Conservation (phyloP, 2,113 vertebrate species). For the Clinocottus analis region DNA sequence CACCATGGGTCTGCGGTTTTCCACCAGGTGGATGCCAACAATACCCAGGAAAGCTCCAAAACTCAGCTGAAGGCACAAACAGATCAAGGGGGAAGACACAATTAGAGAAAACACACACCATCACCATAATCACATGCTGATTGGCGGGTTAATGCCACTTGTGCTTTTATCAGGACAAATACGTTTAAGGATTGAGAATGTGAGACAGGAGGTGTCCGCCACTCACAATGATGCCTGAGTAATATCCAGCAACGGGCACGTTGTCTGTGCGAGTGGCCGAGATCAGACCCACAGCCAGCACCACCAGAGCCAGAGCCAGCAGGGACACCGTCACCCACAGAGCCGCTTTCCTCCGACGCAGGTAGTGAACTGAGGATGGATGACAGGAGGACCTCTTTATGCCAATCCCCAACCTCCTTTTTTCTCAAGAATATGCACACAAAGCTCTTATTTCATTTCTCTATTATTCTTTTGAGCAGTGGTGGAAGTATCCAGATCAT, state of each 20-base stretch:
- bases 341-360: constrained; percentile 86
- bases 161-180: neutral
- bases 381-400: constrained; percentile 10
- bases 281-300: constrained; percentile 89
- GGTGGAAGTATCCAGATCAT: neutral
- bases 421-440: neutral
- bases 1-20: constrained; percentile 96
- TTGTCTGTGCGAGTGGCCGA: constrained; percentile 93
- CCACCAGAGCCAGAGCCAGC: constrained; percentile 86
- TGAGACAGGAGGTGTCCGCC: neutral
- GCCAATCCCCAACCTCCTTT: neutral
- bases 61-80: constrained; percentile 85
- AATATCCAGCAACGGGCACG: constrained; percentile 92
- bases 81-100: constrained; percentile 1
- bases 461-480: neutral
- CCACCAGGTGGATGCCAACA: constrained; percentile 91
- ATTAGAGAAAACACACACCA: neutral
- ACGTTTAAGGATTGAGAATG: neutral
- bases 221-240: constrained; percentile 94
- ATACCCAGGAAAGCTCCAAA: constrained; percentile 94
- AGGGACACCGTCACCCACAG: constrained; percentile 88
- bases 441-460: neutral
- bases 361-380: constrained; percentile 81
- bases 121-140: neutral
- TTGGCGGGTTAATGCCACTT: neutral